Evolutionary conservation across 2,113 vertebrate genomes (phyloP).

Genomic region (Centropus bengalensis): DNA sequence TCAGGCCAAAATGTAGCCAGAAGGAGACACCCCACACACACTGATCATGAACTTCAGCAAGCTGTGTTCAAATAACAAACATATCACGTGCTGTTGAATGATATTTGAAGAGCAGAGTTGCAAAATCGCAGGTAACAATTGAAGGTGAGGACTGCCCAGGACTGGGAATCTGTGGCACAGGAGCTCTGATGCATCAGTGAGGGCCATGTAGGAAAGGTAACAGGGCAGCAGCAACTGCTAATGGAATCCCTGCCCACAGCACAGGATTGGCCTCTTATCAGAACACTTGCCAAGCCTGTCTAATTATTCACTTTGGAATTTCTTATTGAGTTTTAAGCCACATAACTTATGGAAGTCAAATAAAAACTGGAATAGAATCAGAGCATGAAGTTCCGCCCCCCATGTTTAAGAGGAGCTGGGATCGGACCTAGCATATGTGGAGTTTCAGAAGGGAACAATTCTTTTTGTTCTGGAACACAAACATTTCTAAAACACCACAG

Average conservation of each 20-base stretch:
- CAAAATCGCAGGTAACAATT: neutral
- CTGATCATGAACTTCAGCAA: accelerated
- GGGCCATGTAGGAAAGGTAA: accelerated
- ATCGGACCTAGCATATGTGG: neutral
- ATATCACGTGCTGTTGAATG: accelerated
- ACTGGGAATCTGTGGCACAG: no score
- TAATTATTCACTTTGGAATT: neutral
- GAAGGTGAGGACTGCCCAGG: no score
- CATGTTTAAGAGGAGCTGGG: accelerated
- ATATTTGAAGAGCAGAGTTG: neutral
- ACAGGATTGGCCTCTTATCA: accelerated
- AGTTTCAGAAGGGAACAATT: neutral
- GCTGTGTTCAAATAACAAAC: neutral
- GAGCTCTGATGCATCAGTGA: neutral
- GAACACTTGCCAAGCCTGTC: neutral
- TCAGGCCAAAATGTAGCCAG: neutral
- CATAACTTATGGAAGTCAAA: neutral
- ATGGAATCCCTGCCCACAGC: neutral
- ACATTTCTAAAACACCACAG: neutral
- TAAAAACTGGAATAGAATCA: neutral
- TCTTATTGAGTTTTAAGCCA: neutral
- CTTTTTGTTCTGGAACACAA: neutral
- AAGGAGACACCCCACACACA: neutral
- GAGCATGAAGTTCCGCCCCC: accelerated
- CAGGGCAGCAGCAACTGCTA: neutral